phyloP scores from a whole-genome alignment of 2,888 invertebrate genomes.

The Nomada goodeniana region DNA sequence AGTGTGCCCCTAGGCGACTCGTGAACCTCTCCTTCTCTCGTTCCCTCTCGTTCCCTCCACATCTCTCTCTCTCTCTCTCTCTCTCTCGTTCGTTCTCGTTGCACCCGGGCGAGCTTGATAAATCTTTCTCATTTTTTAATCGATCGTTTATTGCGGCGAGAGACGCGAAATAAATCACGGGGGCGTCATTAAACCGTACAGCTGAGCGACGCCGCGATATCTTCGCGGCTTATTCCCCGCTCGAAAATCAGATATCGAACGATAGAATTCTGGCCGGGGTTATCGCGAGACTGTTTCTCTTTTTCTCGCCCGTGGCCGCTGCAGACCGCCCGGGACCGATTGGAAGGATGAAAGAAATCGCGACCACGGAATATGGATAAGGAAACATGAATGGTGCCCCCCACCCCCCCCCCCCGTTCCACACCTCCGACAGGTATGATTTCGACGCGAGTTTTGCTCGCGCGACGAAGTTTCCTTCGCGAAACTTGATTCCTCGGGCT shows the following conservation, averaged over 20 bases:
- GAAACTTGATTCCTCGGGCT: background rate
- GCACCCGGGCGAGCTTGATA: conserved; percentile 53
- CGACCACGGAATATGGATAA: conserved; percentile 1
- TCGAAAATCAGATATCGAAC: conserved; percentile 57
- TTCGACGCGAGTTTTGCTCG: background rate
- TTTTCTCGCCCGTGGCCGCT: background rate
- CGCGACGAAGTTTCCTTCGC: background rate
- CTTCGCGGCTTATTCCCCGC: conserved; percentile 15
- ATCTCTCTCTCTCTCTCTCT: background rate
- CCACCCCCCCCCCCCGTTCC: too few species aligned
- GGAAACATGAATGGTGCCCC: conserved; percentile 25
- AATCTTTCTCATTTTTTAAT: conserved; percentile 66
- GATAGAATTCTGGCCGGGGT: conserved; percentile 25
- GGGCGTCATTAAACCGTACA: conserved; percentile 56
- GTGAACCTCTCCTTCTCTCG: background rate
- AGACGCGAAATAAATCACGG: conserved; percentile 63
- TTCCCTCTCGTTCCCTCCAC: background rate
- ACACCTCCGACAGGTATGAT: background rate
- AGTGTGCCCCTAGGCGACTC: conserved; percentile 65
- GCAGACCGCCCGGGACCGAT: conserved; percentile 15
- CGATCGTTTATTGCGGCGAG: conserved; percentile 64
- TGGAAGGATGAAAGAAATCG: background rate
- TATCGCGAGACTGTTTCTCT: conserved; percentile 29
- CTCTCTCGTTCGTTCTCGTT: background rate
- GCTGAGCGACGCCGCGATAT: conserved; percentile 50